These are phyloP conservation scores for Onychorhynchus coronatus DNA, from an alignment of 2,113 vertebrate genomes.

Conservation along the genomic window DNA sequence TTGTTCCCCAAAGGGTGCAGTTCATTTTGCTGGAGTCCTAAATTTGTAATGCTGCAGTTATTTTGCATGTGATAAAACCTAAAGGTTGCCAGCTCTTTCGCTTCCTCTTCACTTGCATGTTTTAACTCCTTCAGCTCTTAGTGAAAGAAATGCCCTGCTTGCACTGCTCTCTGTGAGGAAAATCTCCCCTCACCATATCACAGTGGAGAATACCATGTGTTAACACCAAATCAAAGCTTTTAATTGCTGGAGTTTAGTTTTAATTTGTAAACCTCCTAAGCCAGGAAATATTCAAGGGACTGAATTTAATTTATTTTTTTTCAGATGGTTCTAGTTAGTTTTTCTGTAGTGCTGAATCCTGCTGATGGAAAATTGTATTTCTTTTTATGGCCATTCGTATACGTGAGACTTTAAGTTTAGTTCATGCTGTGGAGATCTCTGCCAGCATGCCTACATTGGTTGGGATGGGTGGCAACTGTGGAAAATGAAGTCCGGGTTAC, in stretches of 20 bases:
- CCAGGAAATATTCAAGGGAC: background rate
- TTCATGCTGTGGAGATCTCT: background rate
- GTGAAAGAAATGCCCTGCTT: background rate
- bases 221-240: background rate
- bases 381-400: background rate
- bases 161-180: fast-evolving
- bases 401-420: background rate
- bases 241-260: background rate
- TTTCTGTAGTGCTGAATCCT: background rate
- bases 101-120: background rate
- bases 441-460: fast-evolving
- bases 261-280: background rate
- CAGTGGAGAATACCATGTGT: background rate
- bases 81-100: background rate
- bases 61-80: background rate
- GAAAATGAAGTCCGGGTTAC: background rate
- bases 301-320: background rate
- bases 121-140: background rate
- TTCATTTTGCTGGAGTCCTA: background rate
- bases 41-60: background rate
- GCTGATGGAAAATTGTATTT: background rate
- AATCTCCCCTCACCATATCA: fast-evolving
- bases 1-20: background rate
- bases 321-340: background rate
- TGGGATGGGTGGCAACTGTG: background rate